Evolutionary conservation across 2,888 invertebrate genomes (phyloP).

Genomic region (Thumatha senex): DNA sequence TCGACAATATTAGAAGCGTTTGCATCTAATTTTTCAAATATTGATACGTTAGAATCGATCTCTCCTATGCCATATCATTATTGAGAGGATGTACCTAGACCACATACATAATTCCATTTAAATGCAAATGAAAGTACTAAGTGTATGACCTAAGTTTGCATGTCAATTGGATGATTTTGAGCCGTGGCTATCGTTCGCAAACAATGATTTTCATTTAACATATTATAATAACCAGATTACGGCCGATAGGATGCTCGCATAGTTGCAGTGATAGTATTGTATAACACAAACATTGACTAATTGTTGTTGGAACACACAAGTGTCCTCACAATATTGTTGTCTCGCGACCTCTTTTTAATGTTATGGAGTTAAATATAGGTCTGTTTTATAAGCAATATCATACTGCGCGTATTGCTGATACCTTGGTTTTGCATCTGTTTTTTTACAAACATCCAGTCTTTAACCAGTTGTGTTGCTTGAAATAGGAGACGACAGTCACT

Average conservation of each 20-base stretch:
- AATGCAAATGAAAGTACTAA: neutral
- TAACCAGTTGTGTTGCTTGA: too few relatives aligned
- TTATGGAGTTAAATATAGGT: conserved; percentile 31
- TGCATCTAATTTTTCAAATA: too few relatives aligned
- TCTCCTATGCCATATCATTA: too few relatives aligned
- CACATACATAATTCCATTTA: neutral
- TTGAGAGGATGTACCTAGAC: too few relatives aligned
- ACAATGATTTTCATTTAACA: conserved; percentile 5
- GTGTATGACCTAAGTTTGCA: conserved; percentile 3
- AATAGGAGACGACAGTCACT: too few relatives aligned
- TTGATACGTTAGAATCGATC: too few relatives aligned
- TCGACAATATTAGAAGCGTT: too few relatives aligned
- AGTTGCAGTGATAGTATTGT: conserved; percentile 20
- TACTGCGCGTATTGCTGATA: neutral
- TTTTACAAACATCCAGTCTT: neutral
- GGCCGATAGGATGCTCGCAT: conserved; percentile 11
- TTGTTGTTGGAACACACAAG: conserved; percentile 40
- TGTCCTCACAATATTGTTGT: conserved; percentile 32
- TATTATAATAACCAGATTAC: conserved; percentile 3
- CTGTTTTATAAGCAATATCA: conserved; percentile 32
- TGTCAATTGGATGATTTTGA: conserved; percentile 5
- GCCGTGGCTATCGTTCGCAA: neutral
- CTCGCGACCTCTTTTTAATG: conserved; percentile 25
- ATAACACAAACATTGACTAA: conserved; percentile 31
- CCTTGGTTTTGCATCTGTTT: neutral